phyloP scores from a whole-genome alignment of 2,888 invertebrate genomes.

The Drosophila koepferae region DNA sequence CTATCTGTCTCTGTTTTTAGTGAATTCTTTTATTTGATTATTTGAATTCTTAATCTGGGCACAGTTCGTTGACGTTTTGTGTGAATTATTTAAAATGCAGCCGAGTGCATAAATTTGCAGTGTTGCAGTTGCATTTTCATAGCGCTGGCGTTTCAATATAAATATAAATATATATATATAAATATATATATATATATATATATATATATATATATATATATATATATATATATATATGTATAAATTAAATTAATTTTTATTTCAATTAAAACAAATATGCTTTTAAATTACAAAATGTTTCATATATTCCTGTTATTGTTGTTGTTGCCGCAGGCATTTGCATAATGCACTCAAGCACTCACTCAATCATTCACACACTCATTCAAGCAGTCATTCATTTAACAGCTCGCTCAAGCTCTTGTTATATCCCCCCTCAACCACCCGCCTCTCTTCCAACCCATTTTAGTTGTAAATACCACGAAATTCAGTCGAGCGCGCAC shows the following conservation, averaged over 20 bases:
- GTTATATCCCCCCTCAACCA: slow-evolving; percentile 36
- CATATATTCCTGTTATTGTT: background rate
- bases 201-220: background rate
- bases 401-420: slow-evolving; percentile 45
- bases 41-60: slow-evolving; percentile 13
- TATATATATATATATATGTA: background rate
- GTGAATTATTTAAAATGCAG: slow-evolving; percentile 63
- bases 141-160: slow-evolving; percentile 36
- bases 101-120: slow-evolving; percentile 51
- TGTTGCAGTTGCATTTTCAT: slow-evolving; percentile 63
- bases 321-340: slow-evolving; percentile 44
- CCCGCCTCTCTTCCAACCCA: background rate
- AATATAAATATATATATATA: too few species aligned
- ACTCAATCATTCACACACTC: slow-evolving; percentile 50
- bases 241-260: slow-evolving; percentile 6
- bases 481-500: slow-evolving; percentile 56
- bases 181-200: background rate
- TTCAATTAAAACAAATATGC: slow-evolving; percentile 33
- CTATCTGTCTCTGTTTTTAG: slow-evolving; percentile 18
- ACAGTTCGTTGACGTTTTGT: slow-evolving; percentile 65
- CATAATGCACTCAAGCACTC: slow-evolving; percentile 57
- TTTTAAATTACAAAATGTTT: slow-evolving; percentile 1
- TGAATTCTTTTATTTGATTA: slow-evolving; percentile 6
- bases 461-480: slow-evolving; percentile 45
- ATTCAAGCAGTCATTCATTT: slow-evolving; percentile 34